A percentile compares a stretch with the other conserved stretches of the same genome.
Conservation (phyloP, 2,113 vertebrate species). For the Cyphomyrus discorhynchus region DNA sequence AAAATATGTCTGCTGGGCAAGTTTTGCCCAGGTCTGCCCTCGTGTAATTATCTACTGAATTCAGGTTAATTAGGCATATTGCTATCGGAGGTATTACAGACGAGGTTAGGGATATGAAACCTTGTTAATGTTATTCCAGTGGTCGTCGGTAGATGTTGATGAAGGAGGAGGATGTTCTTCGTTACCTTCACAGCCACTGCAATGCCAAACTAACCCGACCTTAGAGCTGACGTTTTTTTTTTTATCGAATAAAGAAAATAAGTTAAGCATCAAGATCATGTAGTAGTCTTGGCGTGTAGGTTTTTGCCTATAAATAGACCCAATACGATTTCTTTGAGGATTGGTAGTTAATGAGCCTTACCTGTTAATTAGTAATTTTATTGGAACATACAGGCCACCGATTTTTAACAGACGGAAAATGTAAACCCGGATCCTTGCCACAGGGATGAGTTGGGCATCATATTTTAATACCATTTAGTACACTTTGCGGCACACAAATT, state of each 20-base stretch:
- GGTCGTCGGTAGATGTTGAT: background rate
- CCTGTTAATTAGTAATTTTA: background rate
- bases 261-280: background rate
- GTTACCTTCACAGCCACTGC: background rate
- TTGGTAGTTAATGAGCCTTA: background rate
- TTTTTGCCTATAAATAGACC: background rate
- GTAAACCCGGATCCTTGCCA: background rate
- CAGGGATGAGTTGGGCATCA: constrained; percentile 9
- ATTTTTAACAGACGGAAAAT: constrained; percentile 8
- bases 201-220: background rate
- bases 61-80: background rate
- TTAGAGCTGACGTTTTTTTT: background rate
- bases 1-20: background rate
- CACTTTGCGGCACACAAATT: background rate
- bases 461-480: background rate
- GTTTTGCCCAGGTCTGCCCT: background rate
- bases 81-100: background rate
- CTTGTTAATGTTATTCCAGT: background rate
- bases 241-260: background rate
- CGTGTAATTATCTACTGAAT: background rate
- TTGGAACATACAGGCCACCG: background rate
- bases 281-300: background rate
- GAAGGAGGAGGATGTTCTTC: background rate
- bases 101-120: background rate
- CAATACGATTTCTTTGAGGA: background rate